Evolutionary conservation across 1,140 invertebrate genomes (phyloP), one percentile per base, ranked within the genome.

Genomic region (Drosophila kikkawai): DNA sequence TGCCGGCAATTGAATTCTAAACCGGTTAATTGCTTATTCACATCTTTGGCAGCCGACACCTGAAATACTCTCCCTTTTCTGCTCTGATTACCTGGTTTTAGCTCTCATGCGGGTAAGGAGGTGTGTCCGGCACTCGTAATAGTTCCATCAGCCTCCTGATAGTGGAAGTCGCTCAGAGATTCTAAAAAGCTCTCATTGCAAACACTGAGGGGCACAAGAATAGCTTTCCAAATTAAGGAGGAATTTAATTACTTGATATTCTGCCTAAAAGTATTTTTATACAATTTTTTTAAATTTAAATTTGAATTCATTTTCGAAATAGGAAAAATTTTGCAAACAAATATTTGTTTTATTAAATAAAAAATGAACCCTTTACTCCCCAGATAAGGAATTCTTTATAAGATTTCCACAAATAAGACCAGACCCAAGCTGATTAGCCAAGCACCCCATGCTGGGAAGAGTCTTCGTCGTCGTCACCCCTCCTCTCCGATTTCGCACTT

Each of bases 21-120:
- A 86, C 82, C 82, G 75, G 82, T 86, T 87, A 68, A 75, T 75
- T 70, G 51, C 19, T 26, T 26, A 22, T 39, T 37, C 19, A 22
- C 29, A 37, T 12, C 17, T 19, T 36, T 19, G 13, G 17, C 47
- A n/a, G 8, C 26, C 73, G 71, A 73, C 67, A 48, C 15, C 22
- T 32, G 67, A 11, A 32, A 50, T 73, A 73, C 69, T 15, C 69
- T 73, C 44, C 8, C n/a, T 39, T 55, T 51, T 34, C 13, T 26
- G 34, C 53, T 55, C 53, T 39, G 19, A 37, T 39, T 55, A 26
- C 13, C 34, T 8, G 32, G 7, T 7, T 36, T 12, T 22, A 8
- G 51, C 34, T 37, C 34, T n/a, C 19, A 55, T 26, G 34, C 13
- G 15, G 53, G 53, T 55, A 55, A 55, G 53, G 36, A 55, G 53